These are phyloP conservation scores for Piprites chloris DNA, from an alignment of 2,113 vertebrate genomes.

Conservation along the genomic window DNA sequence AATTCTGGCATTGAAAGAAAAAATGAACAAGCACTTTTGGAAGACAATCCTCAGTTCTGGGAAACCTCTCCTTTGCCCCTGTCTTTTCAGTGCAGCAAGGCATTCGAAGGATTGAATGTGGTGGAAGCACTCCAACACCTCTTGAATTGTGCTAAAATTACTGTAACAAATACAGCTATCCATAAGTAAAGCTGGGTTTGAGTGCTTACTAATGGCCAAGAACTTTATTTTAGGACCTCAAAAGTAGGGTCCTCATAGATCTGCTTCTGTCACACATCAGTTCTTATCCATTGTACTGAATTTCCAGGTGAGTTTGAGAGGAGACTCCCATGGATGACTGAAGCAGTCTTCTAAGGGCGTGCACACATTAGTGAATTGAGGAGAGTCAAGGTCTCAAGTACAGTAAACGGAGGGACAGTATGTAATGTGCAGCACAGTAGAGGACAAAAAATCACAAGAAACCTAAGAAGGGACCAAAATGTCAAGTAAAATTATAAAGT, in stretches of 20 bases:
- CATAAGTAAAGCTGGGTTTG: neutral
- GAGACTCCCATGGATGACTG: fast-evolving
- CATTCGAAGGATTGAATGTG: fast-evolving
- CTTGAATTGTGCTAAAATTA: neutral
- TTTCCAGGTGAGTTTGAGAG: neutral
- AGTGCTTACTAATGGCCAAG: neutral
- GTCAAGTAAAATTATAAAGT: neutral
- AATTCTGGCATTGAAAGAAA: neutral
- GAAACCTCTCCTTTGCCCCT: neutral
- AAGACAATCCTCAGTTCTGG: neutral
- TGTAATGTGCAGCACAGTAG: neutral
- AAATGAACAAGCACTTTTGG: neutral
- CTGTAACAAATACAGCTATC: neutral
- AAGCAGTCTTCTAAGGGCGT: neutral
- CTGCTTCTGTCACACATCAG: neutral
- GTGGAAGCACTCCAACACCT: neutral
- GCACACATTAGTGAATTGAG: neutral
- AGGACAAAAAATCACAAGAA: neutral
- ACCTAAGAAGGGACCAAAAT: neutral
- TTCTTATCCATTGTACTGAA: neutral
- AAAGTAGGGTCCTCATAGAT: neutral
- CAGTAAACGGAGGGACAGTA: neutral
- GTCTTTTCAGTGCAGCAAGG: neutral
- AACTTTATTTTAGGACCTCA: neutral
- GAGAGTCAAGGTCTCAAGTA: neutral